Percentiles rank a stretch among this genome's conserved stretches.
Evolutionary conservation across 1,140 invertebrate species (phyloP).

Genomic region (Caenorhabditis inopinata): DNA sequence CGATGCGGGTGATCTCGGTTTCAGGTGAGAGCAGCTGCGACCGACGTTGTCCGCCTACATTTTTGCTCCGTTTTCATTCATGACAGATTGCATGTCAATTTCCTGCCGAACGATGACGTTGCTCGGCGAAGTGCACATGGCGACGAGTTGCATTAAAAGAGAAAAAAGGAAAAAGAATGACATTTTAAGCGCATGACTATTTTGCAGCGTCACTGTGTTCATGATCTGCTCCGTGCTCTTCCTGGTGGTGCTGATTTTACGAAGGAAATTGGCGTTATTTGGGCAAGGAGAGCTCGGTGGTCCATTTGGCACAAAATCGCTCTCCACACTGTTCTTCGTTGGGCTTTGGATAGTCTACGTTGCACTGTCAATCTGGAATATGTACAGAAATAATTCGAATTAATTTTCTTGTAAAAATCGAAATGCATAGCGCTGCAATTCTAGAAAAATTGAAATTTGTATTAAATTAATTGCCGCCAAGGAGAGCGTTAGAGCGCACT

Average conservation of each 20-base stretch:
- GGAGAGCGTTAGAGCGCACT: too few relatives aligned
- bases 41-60: neutral
- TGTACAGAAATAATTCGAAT: neutral
- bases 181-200: neutral
- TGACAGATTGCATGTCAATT: neutral
- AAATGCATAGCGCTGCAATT: too few relatives aligned
- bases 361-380: constrained; percentile 38
- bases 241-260: constrained; percentile 71
- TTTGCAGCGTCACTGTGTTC: constrained; percentile 71
- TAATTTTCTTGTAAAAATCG: too few relatives aligned
- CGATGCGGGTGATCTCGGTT: constrained; percentile 68
- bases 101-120: neutral
- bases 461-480: too few relatives aligned
- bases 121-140: neutral
- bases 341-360: constrained; percentile 72
- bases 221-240: constrained; percentile 69
- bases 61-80: neutral
- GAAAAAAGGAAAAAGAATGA: neutral
- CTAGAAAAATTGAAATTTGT: too few relatives aligned
- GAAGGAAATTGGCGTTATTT: constrained; percentile 68
- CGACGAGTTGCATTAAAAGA: neutral
- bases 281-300: constrained; percentile 91
- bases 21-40: constrained; percentile 60
- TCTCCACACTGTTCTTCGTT: constrained; percentile 80
- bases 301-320: constrained; percentile 74